Percentiles rank a stretch among this genome's conserved stretches.
Conservation (phyloP, 1,140 invertebrate species). For the Drosophila littoralis region DNA sequence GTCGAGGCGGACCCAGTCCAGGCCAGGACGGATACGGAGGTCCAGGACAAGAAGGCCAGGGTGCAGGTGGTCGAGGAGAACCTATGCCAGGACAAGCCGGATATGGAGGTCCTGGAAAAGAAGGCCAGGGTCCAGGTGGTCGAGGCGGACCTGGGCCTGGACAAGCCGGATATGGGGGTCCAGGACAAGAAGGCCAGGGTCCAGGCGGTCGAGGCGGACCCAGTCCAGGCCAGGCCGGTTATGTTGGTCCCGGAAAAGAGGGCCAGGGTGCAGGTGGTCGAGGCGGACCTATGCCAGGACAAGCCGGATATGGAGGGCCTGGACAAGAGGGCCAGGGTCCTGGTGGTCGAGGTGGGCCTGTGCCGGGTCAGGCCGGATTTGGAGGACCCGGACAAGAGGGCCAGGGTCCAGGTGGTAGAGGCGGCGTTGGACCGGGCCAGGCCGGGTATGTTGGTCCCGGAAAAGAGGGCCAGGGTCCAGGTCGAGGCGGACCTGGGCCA, state of each 20-base stretch:
- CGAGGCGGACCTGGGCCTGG: no score
- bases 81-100: not conserved
- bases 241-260: not conserved
- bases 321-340: not conserved
- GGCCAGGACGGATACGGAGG: not conserved
- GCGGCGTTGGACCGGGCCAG: not conserved
- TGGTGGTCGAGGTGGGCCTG: not conserved
- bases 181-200: not conserved
- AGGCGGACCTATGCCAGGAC: no score
- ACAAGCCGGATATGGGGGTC: not conserved
- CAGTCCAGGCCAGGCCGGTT: not conserved
- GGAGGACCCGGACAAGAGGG: not conserved
- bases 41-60: not conserved
- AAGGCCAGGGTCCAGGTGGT: no score
- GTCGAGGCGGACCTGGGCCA: not conserved
- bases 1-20: not conserved
- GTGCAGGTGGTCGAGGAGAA: not conserved
- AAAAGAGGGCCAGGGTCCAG: not conserved
- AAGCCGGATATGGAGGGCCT: conserved; percentile 10
- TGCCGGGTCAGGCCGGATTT: not conserved
- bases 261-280: not conserved
- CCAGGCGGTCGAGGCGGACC: not conserved
- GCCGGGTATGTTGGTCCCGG: not conserved
- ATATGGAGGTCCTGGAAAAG: not conserved
- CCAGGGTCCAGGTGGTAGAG: no score